A percentile compares a stretch with the other conserved stretches of the same genome.
phyloP scores from a whole-genome alignment of 2,888 invertebrate genomes.

The Spodoptera littoralis region DNA sequence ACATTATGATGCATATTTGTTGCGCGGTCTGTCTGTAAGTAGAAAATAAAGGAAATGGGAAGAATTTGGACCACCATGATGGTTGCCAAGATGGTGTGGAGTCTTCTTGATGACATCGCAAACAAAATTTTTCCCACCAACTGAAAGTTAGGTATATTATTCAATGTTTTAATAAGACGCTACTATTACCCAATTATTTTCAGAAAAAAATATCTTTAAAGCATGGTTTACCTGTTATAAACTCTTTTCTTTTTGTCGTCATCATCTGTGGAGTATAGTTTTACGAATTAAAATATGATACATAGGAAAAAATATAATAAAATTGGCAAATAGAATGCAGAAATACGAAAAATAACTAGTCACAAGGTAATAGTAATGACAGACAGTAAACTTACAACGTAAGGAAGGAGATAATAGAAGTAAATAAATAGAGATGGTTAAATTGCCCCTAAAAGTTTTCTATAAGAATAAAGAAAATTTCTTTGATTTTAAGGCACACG shows the following conservation, averaged over 20 bases:
- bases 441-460: too few relatives aligned
- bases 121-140: conserved; percentile 91
- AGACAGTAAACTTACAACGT: conserved; percentile 26
- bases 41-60: conserved; percentile 92
- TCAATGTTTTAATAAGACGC: not conserved
- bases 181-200: not conserved
- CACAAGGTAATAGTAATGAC: conserved; percentile 10
- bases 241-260: conserved; percentile 21
- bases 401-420: conserved; percentile 19
- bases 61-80: conserved; percentile 90
- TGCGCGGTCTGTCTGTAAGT: conserved; percentile 89
- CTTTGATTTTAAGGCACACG: too few relatives aligned
- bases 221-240: conserved; percentile 35
- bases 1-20: conserved; percentile 77
- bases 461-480: too few relatives aligned
- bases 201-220: not conserved
- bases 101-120: conserved; percentile 91
- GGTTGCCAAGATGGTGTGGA: conserved; percentile 90
- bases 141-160: conserved; percentile 50
- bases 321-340: conserved; percentile 24
- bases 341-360: conserved; percentile 6
- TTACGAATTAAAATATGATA: not conserved
- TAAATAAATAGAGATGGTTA: conserved; percentile 23
- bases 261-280: conserved; percentile 52
- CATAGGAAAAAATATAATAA: not conserved